Evolutionary conservation across 2,888 invertebrate species (phyloP).

Genomic region (Cerastis leucographa): DNA sequence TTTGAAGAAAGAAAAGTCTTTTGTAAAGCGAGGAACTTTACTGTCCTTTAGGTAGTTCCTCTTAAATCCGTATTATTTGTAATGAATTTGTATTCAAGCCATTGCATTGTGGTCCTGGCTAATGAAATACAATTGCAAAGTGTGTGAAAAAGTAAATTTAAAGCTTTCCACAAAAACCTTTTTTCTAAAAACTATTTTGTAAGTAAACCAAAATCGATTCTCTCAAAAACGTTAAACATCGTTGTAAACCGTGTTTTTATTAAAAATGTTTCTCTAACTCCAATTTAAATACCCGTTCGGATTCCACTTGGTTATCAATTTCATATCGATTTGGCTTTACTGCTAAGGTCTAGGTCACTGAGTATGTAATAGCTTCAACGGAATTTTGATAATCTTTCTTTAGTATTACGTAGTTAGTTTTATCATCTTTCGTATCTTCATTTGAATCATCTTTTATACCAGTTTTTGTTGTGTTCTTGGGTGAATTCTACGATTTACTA

Average conservation of each 20-base stretch:
- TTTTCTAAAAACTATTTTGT: not conserved
- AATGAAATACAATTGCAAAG: not conserved
- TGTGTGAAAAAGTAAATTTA: not conserved
- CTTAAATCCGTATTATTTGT: not conserved
- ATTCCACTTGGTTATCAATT: conserved; percentile 56
- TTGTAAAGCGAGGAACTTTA: not conserved
- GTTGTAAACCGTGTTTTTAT: conserved; percentile 21
- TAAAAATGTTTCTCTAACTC: conserved; percentile 26
- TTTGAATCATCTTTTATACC: not conserved
- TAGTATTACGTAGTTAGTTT: not conserved
- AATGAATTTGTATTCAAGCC: not conserved
- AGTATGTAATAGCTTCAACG: conserved; percentile 34
- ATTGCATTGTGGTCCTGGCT: not conserved
- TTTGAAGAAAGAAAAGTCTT: not conserved
- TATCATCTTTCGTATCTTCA: not conserved
- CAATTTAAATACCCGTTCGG: conserved; percentile 31
- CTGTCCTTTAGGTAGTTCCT: not conserved
- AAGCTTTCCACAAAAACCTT: not conserved
- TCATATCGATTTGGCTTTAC: conserved; percentile 58
- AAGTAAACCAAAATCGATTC: not conserved
- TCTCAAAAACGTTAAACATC: not conserved
- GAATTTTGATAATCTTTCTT: conserved; percentile 25
- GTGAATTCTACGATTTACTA: not conserved
- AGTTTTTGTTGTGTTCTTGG: not conserved
- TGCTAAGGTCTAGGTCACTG: conserved; percentile 62